Evolutionary conservation across 2,113 vertebrate genomes (phyloP).

Genomic region (Tauraco erythrolophus): DNA sequence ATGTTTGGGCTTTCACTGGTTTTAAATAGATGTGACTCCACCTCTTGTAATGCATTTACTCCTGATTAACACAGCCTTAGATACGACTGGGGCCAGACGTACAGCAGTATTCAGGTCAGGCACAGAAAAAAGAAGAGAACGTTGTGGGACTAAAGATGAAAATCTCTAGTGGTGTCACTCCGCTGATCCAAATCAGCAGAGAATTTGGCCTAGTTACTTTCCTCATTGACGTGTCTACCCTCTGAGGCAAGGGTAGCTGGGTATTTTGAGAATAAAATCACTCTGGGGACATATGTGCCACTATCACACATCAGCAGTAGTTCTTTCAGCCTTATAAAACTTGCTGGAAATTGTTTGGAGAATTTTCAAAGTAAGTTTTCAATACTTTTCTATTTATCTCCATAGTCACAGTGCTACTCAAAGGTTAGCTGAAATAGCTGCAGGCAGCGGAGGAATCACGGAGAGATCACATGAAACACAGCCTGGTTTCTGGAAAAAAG

Average conservation of each 20-base stretch:
- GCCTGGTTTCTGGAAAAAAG: not conserved
- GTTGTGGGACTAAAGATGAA: not conserved
- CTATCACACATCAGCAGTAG: not conserved
- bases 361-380: slow-evolving; percentile 45
- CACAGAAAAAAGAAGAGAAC: not conserved
- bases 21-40: not conserved
- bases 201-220: not conserved
- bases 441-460: slow-evolving; percentile 5
- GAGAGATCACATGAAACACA: slow-evolving; percentile 25
- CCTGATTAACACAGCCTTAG: not conserved
- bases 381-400: slow-evolving; percentile 26
- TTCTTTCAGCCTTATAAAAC: slow-evolving; percentile 28
- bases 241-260: not conserved
- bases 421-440: slow-evolving; percentile 51
- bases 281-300: not conserved
- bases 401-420: slow-evolving; percentile 11
- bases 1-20: not conserved
- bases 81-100: accelerated
- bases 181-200: not conserved
- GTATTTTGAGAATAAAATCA: not conserved
- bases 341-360: slow-evolving; percentile 39
- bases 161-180: not conserved
- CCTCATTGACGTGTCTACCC: not conserved
- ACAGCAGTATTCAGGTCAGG: not conserved
- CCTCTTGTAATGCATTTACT: not conserved